Evolutionary conservation across 1,140 invertebrate species (phyloP).

Genomic region (Listronotus oregonensis): DNA sequence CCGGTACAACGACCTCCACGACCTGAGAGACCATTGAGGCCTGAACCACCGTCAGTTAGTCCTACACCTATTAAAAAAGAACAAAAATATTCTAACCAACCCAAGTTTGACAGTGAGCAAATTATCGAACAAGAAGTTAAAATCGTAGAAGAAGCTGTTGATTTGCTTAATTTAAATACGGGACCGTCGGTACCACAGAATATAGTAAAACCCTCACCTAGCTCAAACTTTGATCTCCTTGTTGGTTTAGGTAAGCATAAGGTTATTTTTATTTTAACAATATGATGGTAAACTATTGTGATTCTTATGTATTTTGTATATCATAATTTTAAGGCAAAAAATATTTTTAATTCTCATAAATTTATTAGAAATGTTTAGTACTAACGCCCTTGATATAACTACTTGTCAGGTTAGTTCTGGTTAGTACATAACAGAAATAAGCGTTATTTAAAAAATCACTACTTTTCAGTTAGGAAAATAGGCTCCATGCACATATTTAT

Average conservation of each 20-base stretch:
- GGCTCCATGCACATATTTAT: too few species aligned
- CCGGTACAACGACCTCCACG: conserved; percentile 35
- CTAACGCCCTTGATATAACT: too few species aligned
- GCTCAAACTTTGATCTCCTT: conserved; percentile 67
- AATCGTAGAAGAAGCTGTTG: conserved; percentile 50
- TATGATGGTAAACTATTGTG: neutral
- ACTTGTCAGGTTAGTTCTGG: too few species aligned
- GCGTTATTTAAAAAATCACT: too few species aligned
- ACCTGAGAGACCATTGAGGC: conserved; percentile 46
- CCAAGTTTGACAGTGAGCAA: neutral
- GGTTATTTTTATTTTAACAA: neutral
- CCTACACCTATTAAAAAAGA: neutral
- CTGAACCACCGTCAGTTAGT: conserved; percentile 48
- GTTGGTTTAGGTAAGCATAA: conserved; percentile 58
- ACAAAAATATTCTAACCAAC: neutral
- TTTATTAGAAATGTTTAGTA: too few species aligned
- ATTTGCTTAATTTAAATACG: conserved; percentile 61
- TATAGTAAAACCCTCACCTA: conserved; percentile 45
- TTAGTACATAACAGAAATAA: too few species aligned
- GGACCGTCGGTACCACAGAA: conserved; percentile 11
- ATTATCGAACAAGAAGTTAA: conserved; percentile 26
- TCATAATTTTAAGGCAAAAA: too few species aligned
- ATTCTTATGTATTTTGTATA: neutral
- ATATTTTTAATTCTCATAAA: too few species aligned
- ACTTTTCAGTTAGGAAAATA: too few species aligned